phyloP scores from a whole-genome alignment of 2,113 vertebrate genomes.

The Rhynchomys soricoides region DNA sequence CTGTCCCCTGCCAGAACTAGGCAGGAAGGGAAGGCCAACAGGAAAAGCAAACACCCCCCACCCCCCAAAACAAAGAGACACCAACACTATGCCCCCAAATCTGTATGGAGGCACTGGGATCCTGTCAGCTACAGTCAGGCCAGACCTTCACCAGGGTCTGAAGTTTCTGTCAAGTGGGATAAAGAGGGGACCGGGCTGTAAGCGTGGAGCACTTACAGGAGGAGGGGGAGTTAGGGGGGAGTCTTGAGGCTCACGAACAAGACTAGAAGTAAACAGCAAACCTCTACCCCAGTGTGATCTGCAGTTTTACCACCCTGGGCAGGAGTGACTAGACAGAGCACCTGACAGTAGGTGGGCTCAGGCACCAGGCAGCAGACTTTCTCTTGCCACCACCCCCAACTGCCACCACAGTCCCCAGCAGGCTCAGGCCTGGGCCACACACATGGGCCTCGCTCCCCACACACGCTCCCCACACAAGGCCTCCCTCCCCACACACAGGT shows the following conservation, averaged over 20 bases:
- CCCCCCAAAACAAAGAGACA: not conserved
- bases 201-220: not conserved
- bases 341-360: not conserved
- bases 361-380: not conserved
- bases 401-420: not conserved
- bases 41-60: not conserved
- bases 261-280: not conserved
- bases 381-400: not conserved
- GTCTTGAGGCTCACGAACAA: not conserved
- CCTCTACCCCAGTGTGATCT: not conserved
- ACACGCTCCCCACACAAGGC: too few relatives aligned
- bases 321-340: not conserved
- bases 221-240: not conserved
- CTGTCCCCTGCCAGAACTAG: not conserved
- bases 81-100: not conserved
- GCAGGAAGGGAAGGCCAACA: not conserved
- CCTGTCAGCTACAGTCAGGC: not conserved
- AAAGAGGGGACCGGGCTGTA: not conserved
- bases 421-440: not conserved
- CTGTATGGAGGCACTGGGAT: not conserved
- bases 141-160: not conserved
- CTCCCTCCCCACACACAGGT: too few relatives aligned
- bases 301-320: not conserved
- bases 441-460: too few relatives aligned
- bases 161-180: not conserved